Conservation (phyloP, 1,140 invertebrate species). For the Uloborus diversus region DNA sequence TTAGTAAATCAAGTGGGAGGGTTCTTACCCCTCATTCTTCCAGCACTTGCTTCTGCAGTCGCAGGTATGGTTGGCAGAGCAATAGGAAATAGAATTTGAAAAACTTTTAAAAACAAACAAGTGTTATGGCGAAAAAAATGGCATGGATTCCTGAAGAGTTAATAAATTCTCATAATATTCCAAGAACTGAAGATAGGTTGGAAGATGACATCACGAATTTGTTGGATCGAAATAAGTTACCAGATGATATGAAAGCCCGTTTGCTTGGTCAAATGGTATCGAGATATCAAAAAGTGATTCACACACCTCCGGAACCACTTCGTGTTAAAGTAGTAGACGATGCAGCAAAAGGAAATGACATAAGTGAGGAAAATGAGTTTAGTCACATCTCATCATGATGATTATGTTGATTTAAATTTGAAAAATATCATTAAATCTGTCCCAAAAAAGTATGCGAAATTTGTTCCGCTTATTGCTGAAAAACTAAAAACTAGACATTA, state of each 20-base stretch:
- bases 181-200: background rate
- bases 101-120: background rate
- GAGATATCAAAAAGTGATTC: background rate
- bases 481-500: slow-evolving; percentile 2
- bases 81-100: slow-evolving; percentile 1
- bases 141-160: background rate
- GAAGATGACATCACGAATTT: background rate
- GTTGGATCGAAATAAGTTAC: background rate
- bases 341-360: background rate
- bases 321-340: background rate
- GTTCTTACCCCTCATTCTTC: background rate
- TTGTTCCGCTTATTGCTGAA: slow-evolving; percentile 20
- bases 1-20: slow-evolving; percentile 6
- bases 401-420: too few species aligned
- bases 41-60: background rate
- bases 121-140: background rate
- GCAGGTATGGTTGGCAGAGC: background rate
- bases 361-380: too few species aligned
- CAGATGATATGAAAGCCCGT: slow-evolving; percentile 17
- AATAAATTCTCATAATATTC: background rate
- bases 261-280: slow-evolving; percentile 8
- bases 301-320: background rate
- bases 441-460: background rate
- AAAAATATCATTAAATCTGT: too few species aligned
- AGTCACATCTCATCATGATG: too few species aligned